Evolutionary conservation across 64 coral and sea anemone species (phyloP).

Genomic region (Montipora cactus): DNA sequence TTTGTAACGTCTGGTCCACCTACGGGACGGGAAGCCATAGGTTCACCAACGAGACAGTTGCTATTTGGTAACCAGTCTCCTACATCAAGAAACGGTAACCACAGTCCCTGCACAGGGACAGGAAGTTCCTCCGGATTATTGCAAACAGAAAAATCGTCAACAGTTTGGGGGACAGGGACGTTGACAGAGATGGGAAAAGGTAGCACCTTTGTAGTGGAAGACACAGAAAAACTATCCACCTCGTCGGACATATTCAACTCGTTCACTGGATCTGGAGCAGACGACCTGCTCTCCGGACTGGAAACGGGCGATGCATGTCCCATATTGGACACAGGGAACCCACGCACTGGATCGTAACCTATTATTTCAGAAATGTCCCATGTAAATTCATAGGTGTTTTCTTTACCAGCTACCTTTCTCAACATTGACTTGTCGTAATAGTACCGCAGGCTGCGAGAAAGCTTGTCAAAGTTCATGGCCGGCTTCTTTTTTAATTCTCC

Average conservation of each 20-base stretch:
- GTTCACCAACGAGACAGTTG: neutral
- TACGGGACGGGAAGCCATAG: neutral
- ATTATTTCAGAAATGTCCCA: conserved; percentile 23
- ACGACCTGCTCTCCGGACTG: no score
- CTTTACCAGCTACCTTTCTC: conserved; percentile 18
- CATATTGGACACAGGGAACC: neutral
- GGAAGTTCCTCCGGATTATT: neutral
- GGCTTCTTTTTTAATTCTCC: conserved; percentile 22
- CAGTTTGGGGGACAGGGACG: neutral
- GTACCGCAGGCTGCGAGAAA: conserved; percentile 21
- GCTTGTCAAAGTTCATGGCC: conserved; percentile 23
- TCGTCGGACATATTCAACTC: neutral
- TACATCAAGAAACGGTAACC: neutral
- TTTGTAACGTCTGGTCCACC: neutral
- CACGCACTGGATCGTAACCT: conserved; percentile 1
- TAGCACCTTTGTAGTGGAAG: no score
- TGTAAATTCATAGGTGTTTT: conserved; percentile 13
- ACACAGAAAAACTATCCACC: neutral
- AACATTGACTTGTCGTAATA: conserved; percentile 37
- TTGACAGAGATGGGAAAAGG: neutral
- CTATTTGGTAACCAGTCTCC: neutral
- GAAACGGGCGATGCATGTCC: neutral
- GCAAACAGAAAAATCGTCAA: neutral
- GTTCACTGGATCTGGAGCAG: neutral
- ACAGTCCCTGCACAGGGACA: neutral